These are phyloP conservation scores for Otus sunia DNA, from an alignment of 2,113 vertebrate species.

Conservation along the genomic window DNA sequence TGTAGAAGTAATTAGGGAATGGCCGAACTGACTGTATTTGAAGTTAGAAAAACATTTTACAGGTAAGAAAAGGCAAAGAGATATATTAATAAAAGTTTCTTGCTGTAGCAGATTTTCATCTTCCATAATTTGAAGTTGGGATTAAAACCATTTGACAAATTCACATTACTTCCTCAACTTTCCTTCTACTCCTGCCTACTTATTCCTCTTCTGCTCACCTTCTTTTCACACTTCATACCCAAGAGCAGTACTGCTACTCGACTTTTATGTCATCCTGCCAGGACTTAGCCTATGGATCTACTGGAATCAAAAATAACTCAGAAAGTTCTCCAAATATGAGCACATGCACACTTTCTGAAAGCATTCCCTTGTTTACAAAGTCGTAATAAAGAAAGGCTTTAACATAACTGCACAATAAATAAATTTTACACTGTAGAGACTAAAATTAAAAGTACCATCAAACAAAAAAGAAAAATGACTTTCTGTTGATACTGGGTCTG, in stretches of 20 bases:
- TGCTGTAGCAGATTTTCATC: neutral
- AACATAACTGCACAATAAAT: neutral
- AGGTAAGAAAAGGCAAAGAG: neutral
- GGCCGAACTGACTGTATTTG: neutral
- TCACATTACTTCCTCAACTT: neutral
- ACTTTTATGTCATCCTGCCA: neutral
- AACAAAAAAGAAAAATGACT: neutral
- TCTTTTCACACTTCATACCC: neutral
- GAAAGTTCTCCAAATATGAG: neutral
- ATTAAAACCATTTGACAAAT: slow-evolving; percentile 4
- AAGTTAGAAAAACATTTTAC: neutral
- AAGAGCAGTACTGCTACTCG: neutral
- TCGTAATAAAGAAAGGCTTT: neutral
- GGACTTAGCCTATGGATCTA: neutral
- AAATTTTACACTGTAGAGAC: neutral
- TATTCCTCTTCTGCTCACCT: neutral
- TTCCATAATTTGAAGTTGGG: neutral
- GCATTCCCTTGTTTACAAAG: neutral
- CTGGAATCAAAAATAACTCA: neutral
- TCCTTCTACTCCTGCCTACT: neutral
- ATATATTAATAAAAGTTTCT: neutral
- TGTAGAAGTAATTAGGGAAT: neutral
- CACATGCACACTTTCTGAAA: neutral
- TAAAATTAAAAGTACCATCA: neutral
- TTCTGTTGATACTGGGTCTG: neutral